Base-by-base conservation (phyloP, 2,888 invertebrate species). In the Penaeus monodon region DNA sequence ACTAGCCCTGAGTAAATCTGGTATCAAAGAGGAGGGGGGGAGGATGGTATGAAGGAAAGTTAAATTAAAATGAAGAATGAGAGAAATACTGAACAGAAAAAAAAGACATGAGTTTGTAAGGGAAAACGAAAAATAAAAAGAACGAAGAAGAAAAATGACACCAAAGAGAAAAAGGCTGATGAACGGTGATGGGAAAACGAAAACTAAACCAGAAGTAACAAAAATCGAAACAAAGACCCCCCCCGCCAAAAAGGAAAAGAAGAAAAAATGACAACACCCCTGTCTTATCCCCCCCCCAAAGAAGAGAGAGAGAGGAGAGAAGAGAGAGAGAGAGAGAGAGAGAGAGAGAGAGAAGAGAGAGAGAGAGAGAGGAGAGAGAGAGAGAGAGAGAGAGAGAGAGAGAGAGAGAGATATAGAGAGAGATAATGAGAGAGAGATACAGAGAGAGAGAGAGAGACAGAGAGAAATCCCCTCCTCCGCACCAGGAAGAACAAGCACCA, bases 401-500 rank as follows among this genome's bases (percentile, higher is more conserved):
- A 3, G 44, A 33, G 76, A 33, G 49, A 17, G 76, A 49, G n/a
- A 49, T 24, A 49, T 0, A 76, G 76, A 33, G 33, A 24, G 17
- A 27, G 27, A 20, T 8, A 6, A 27, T 7, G 74, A 74, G 3
- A 74, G 22, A 29, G 17, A 29, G 10, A 33, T 29, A 24, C 14
- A 29, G 20, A 74, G 74, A 66, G 0, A 66, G 24, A 66, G 66
- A 27, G n/a, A n/a, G n/a, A n/a, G n/a, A n/a, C n/a, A n/a, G n/a
- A n/a, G n/a, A n/a, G 10, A 44, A 7, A 8, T 6, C 22, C 27
- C 68, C 24, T 10, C 1, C n/a, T 10, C 2, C 70, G 22, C 24
- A n/a, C 17, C 70, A n/a, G 22, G 10, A 49, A n/a, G n/a, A 49
- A 57, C 49, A n/a, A 77, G 2, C 14, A 17, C 64, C 91, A 91